Percentiles rank a stretch among this genome's conserved stretches.
These are phyloP conservation scores for Malurus elegans DNA, from an alignment of 2,113 vertebrate species.

Conservation along the genomic window DNA sequence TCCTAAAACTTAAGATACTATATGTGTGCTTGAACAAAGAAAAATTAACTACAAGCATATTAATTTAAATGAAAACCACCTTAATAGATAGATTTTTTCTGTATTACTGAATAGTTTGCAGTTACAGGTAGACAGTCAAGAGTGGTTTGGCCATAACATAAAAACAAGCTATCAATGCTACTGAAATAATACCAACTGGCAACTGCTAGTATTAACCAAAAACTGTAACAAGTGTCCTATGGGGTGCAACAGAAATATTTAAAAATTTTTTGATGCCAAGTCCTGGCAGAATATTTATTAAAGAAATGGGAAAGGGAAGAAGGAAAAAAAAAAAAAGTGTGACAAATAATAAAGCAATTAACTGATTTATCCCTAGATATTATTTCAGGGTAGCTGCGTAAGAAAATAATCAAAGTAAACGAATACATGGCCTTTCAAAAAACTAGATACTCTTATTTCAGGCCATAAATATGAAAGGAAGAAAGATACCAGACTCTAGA, in stretches of 20 bases:
- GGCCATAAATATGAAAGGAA: not conserved
- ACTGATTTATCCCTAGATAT: not conserved
- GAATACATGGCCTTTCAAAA: not conserved
- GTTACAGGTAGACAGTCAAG: not conserved
- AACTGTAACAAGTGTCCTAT: not conserved
- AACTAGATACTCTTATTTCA: not conserved
- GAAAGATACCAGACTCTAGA: not conserved
- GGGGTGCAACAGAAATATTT: not conserved
- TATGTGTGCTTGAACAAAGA: not conserved
- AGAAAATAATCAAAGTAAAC: not conserved
- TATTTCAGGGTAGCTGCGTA: not conserved
- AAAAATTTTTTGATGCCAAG: not conserved
- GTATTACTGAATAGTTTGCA: not conserved
- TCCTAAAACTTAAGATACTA: not conserved
- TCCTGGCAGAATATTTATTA: not conserved
- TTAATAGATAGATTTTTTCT: not conserved
- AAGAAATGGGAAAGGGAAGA: not conserved
- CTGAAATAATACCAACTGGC: not conserved
- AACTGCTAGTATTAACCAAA: not conserved
- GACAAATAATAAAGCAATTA: not conserved
- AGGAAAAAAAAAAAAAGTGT: not conserved
- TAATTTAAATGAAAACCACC: not conserved
- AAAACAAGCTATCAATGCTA: not conserved
- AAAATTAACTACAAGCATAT: not conserved
- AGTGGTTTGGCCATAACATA: not conserved